Base-by-base conservation (phyloP, 1,140 invertebrate species). In the Rhizoglyphus robini region DNA sequence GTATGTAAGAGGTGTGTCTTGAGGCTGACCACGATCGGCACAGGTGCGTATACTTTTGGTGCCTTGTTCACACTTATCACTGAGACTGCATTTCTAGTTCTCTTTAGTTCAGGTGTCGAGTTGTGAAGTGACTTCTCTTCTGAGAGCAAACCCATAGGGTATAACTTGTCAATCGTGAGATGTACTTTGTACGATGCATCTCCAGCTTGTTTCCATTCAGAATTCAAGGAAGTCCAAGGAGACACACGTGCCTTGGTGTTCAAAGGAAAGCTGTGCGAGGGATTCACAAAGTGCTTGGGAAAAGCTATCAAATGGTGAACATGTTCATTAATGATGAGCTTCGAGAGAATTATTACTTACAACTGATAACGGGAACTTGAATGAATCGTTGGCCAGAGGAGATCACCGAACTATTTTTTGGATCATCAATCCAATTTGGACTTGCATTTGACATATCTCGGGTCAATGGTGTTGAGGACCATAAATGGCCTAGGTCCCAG, bases 31-130 rank as follows among this genome's bases (percentile, higher is more conserved):
- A 54, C 20, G 15, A 20, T 60, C 36, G 58, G 58, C 58, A 60
- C 15, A 15, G 58, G 58, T 38, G 58, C 58, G 29, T 60, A 60
- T 20, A 60, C 2, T 46, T 60, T 60, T 18, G 58, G 58, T 32
- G 58, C 15, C 27, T 60, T 13, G 36, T 60, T 60, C 15, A 60
- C 58, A 20, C 32, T 38, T n/a, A 60, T 60, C 15, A 60, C 27
- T 11, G 58, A 60, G 2, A 60, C 27, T 18, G 27, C 15, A 46
- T 60, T 60, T 18, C 58, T 29, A 51, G 13, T 41, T 18, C 18
- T 41, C 36, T 41, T 41, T 41, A 41, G n/a, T n/a, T n/a, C n/a
- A n/a, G n/a, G n/a, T n/a, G n/a, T n/a, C n/a, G n/a, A n/a, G n/a
- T n/a, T n/a, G n/a, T 41, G 36, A 8, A 8, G 8, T 54, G 51